These are phyloP conservation scores for Drosophila lini DNA, from an alignment of 1,140 invertebrate species.

Conservation along the genomic window DNA sequence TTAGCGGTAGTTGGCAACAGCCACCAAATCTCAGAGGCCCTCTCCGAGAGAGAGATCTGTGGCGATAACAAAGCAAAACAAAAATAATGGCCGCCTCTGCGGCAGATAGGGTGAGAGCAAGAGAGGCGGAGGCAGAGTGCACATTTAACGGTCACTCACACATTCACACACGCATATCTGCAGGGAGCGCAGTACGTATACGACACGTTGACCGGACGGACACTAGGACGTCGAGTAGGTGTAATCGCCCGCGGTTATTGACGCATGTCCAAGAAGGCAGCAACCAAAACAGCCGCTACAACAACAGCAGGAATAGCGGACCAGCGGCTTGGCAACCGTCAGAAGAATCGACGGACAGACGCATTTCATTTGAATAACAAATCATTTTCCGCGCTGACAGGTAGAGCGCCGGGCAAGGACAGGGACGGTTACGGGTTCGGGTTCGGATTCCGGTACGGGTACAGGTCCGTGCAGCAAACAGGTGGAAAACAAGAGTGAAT, in stretches of 20 bases:
- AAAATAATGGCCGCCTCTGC: slow-evolving; percentile 12
- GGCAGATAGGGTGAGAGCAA: slow-evolving; percentile 14
- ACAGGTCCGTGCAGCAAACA: slow-evolving; percentile 15
- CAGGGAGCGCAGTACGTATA: slow-evolving; percentile 55
- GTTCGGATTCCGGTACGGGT: slow-evolving; percentile 17
- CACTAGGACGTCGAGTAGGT: slow-evolving; percentile 73
- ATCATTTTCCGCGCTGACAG: slow-evolving; percentile 64
- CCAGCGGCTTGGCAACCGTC: slow-evolving; percentile 42
- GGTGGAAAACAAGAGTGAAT: slow-evolving; percentile 38
- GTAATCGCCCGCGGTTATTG: slow-evolving; percentile 70
- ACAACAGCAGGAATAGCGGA: slow-evolving; percentile 40
- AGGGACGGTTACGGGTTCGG: slow-evolving; percentile 31
- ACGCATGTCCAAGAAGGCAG: slow-evolving; percentile 64
- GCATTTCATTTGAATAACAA: slow-evolving; percentile 78
- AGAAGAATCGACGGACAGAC: slow-evolving; percentile 25
- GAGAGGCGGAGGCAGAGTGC: slow-evolving; percentile 8
- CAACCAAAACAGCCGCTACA: slow-evolving; percentile 23
- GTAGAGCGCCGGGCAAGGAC: slow-evolving; percentile 54
- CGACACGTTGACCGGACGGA: slow-evolving; percentile 64
- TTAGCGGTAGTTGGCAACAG: slow-evolving; percentile 73
- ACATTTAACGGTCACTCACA: slow-evolving; percentile 57
- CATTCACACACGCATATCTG: slow-evolving; percentile 15
- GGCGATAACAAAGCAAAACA: slow-evolving; percentile 51
- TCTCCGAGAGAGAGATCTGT: slow-evolving; percentile 6
- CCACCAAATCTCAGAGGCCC: slow-evolving; percentile 12